These are phyloP conservation scores for Hydrocynus forskahlii DNA, from an alignment of 2,797 vertebrate species.

Conservation along the genomic window DNA sequence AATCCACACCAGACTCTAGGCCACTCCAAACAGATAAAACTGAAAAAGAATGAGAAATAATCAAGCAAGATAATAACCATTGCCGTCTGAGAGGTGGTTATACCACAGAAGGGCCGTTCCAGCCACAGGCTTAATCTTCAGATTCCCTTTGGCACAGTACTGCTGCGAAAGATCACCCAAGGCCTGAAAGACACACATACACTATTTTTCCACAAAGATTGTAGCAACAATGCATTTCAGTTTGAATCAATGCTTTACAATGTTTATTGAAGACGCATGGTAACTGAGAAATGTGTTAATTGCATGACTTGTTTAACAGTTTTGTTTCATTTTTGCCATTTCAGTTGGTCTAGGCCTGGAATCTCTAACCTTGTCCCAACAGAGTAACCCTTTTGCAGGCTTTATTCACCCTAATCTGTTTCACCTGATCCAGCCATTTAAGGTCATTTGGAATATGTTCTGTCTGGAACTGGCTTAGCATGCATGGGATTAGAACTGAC, in stretches of 20 bases:
- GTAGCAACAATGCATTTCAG: constrained; percentile 38
- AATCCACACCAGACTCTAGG: too few species aligned
- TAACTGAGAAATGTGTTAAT: neutral
- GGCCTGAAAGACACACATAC: constrained; percentile 74
- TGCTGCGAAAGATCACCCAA: constrained; percentile 91
- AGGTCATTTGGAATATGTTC: neutral
- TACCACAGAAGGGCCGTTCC: constrained; percentile 97
- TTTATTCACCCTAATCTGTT: neutral
- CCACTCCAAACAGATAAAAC: neutral
- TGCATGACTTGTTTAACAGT: neutral
- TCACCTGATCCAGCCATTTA: neutral
- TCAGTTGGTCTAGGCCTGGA: neutral
- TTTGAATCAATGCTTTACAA: neutral
- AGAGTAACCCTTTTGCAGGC: neutral
- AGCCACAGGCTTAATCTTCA: constrained; percentile 87
- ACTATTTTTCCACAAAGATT: too few species aligned
- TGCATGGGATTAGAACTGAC: neutral
- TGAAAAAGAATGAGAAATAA: neutral
- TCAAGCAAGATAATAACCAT: constrained; percentile 76
- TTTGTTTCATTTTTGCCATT: neutral
- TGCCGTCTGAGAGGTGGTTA: constrained; percentile 95
- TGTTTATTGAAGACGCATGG: neutral
- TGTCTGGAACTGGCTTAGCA: neutral
- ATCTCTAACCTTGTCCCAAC: neutral
- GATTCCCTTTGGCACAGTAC: constrained; percentile 90